Evolutionary conservation across 2,113 vertebrate species (phyloP).

Genomic region (Empidonax alnorum): DNA sequence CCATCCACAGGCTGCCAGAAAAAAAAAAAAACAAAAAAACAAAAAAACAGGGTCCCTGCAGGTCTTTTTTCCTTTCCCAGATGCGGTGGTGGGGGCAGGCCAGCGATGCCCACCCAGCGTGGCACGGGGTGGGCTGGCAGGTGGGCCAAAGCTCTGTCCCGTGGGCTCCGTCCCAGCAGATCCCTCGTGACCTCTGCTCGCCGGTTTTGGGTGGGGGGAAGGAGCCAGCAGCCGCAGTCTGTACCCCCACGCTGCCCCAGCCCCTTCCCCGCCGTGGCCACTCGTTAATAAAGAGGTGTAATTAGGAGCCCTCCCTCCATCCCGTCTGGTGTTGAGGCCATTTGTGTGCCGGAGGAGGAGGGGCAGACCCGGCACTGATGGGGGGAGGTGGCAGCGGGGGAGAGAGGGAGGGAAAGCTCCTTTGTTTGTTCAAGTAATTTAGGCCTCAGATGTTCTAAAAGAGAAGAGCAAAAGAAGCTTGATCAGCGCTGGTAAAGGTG

Average conservation of each 20-base stretch:
- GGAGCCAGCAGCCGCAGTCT: background rate
- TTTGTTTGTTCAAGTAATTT: slow-evolving; percentile 50
- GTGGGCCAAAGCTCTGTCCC: fast-evolving
- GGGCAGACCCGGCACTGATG: background rate
- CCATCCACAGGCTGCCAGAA: background rate
- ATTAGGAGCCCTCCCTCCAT: background rate
- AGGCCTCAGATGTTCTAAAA: background rate
- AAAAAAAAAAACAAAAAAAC: background rate
- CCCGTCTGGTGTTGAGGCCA: slow-evolving; percentile 26
- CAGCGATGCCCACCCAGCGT: background rate
- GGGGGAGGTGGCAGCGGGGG: background rate
- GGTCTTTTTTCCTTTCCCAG: background rate
- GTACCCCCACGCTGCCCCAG: background rate
- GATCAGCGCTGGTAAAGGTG: background rate
- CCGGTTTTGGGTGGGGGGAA: background rate
- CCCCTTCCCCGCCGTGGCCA: background rate
- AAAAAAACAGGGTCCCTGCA: fast-evolving
- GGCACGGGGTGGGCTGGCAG: background rate
- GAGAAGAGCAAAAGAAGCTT: background rate
- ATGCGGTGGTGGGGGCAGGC: fast-evolving
- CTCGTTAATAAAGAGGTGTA: slow-evolving; percentile 18
- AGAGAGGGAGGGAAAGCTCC: background rate
- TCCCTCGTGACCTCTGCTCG: slow-evolving; percentile 11
- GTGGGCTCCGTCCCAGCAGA: background rate
- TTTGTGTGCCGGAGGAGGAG: slow-evolving; percentile 4